Percentiles rank a stretch among this genome's conserved stretches.
phyloP scores from a whole-genome alignment of 2,888 invertebrate species.

The Nemoura dubitans region DNA sequence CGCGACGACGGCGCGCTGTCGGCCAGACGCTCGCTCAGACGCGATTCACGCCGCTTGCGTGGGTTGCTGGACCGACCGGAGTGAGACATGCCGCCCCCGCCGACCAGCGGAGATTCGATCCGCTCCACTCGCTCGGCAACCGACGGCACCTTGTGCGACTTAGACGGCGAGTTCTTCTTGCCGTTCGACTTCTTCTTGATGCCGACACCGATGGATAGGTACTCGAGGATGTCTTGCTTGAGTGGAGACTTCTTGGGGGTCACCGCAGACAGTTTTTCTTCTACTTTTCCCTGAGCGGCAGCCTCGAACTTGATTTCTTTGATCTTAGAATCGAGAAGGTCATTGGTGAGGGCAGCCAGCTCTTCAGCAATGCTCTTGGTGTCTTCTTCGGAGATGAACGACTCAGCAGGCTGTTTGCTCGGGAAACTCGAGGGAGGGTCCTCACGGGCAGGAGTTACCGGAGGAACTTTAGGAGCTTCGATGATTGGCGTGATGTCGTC shows the following conservation, averaged over 20 bases:
- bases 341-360: neutral
- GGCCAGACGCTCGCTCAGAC: slow-evolving; percentile 8
- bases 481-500: slow-evolving; percentile 68
- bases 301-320: neutral
- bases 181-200: slow-evolving; percentile 73
- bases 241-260: slow-evolving; percentile 63
- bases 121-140: slow-evolving; percentile 57
- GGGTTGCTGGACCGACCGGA: slow-evolving; percentile 66
- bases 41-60: slow-evolving; percentile 44
- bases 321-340: slow-evolving; percentile 25
- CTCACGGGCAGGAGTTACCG: slow-evolving; percentile 74
- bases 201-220: slow-evolving; percentile 71
- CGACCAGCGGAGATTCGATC: slow-evolving; percentile 68
- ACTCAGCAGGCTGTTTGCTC: neutral
- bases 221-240: slow-evolving; percentile 79
- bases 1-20: slow-evolving; percentile 30
- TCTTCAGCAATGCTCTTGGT: slow-evolving; percentile 20
- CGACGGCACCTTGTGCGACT: slow-evolving; percentile 66
- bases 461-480: slow-evolving; percentile 68
- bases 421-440: slow-evolving; percentile 71
- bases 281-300: neutral
- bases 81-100: slow-evolving; percentile 52
- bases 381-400: neutral
- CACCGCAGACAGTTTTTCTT: neutral
- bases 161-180: slow-evolving; percentile 65